Conservation (phyloP, 2,797 vertebrate genomes). For the Tauraco hartlaubi region DNA sequence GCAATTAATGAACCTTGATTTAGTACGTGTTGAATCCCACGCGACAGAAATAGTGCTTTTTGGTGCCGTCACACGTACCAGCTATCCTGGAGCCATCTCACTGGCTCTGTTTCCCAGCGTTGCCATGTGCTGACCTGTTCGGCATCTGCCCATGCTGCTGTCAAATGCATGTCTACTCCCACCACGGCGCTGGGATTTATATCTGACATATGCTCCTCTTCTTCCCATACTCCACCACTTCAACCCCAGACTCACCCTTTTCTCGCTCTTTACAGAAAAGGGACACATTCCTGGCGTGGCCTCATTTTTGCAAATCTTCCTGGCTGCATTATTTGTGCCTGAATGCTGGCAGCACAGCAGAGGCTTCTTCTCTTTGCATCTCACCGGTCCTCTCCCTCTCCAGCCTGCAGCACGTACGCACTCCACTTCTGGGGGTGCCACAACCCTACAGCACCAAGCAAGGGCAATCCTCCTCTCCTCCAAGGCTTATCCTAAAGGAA, state of each 20-base stretch:
- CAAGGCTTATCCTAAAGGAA: neutral
- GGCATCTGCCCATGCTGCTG: neutral
- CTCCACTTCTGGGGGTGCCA: neutral
- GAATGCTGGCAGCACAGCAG: neutral
- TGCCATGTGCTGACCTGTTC: neutral
- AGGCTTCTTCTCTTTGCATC: neutral
- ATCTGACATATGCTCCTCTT: neutral
- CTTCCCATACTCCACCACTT: neutral
- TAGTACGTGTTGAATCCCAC: neutral
- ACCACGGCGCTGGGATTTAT: neutral
- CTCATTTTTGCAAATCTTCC: neutral
- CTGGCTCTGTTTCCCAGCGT: neutral
- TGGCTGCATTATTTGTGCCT: neutral
- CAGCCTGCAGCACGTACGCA: neutral
- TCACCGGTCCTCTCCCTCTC: neutral
- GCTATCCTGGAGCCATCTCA: neutral
- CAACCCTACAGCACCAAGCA: neutral
- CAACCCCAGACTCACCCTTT: neutral
- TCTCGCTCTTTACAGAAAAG: neutral
- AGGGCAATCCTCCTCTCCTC: neutral
- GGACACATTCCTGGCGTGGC: neutral
- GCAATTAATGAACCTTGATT: neutral
- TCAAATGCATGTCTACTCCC: neutral
- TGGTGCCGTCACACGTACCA: neutral
- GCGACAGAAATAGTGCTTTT: neutral